These are phyloP conservation scores for Coregonus clupeaformis DNA, from an alignment of 2,113 vertebrate genomes.

Conservation along the genomic window DNA sequence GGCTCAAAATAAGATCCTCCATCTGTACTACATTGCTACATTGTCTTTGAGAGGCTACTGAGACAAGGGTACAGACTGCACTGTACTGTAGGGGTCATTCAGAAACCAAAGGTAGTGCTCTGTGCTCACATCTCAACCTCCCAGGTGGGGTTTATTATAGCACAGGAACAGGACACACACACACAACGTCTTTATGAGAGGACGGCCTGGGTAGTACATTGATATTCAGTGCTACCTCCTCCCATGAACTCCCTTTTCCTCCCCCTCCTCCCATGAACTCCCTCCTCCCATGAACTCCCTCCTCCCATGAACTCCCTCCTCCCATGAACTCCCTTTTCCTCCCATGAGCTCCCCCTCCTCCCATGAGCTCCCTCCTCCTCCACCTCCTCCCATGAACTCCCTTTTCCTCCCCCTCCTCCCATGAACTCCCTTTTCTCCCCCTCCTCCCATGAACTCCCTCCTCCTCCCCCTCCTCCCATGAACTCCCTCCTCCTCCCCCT, in stretches of 20 bases:
- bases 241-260: slow-evolving; percentile 1
- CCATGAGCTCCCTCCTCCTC: neutral
- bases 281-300: no score
- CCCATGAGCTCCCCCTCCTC: slow-evolving; percentile 22
- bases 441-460: slow-evolving; percentile 47
- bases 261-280: no score
- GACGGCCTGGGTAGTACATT: slow-evolving; percentile 57
- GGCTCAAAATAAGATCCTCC: no score
- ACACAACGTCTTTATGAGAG: slow-evolving; percentile 49
- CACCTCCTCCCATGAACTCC: no score
- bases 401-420: slow-evolving; percentile 41
- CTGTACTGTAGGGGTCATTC: neutral
- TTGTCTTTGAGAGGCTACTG: no score
- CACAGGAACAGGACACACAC: slow-evolving; percentile 56
- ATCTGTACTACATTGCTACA: no score
- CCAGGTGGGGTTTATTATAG: slow-evolving; percentile 74
- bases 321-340: no score
- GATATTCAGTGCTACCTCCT: slow-evolving; percentile 63
- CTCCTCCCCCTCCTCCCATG: slow-evolving; percentile 44
- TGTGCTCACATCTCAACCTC: slow-evolving; percentile 61
- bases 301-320: slow-evolving; percentile 2
- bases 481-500: slow-evolving; percentile 17
- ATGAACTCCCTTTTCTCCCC: slow-evolving; percentile 58
- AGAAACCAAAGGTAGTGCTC: slow-evolving; percentile 55
- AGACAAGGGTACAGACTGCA: no score